Evolutionary conservation across 2,797 vertebrate genomes (phyloP), one percentile per base, ranked within the genome.

Genomic region (Chloroceryle amazona): DNA sequence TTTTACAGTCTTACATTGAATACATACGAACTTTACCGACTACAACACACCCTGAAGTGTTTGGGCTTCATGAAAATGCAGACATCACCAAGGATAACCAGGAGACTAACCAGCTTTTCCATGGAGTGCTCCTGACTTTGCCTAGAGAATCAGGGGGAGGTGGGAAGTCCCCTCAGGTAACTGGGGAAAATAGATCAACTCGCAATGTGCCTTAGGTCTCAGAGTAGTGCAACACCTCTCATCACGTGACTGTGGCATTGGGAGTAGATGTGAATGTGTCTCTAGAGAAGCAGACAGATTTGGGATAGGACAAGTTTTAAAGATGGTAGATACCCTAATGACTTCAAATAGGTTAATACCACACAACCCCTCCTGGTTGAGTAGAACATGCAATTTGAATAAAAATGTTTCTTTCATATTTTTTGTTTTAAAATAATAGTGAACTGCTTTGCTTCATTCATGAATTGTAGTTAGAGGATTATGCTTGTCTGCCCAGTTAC

Each of bases 51-150:
- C 99, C 99, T 7, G 99, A 98, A 88, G 99, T 99, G 61, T 99
- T 99, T 63, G 99, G 99, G 35, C 99, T 99, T 72, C 99, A 99
- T 37, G 99, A 99, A 97, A 99, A 99, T 8, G 99, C 99, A 18
- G 99, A 99, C 92, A 99, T 99, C 97, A 99, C 99, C 17, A 99
- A 99, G 92, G 99, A 99, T 92, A 99, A 99, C 97, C 99, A 99
- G 93, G 99, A 99, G 97, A 99, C 99, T 93, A 99, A 99, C 97
- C 98, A 99, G 95, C 99, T 99, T 31, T 98, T 99, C 84, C 97
- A 98, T 19, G 99, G 99, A 60, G 98, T 99, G 49, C 98, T 99
- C 90, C 96, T 99, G 95, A 99, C 99, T 60, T 97, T 99, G 86
- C 99, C 99, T 23, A 98, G 99, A 90, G 98, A 99, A 98, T 96